phyloP scores from a whole-genome alignment of 2,888 invertebrate genomes.

The Drosophila neonasuta region DNA sequence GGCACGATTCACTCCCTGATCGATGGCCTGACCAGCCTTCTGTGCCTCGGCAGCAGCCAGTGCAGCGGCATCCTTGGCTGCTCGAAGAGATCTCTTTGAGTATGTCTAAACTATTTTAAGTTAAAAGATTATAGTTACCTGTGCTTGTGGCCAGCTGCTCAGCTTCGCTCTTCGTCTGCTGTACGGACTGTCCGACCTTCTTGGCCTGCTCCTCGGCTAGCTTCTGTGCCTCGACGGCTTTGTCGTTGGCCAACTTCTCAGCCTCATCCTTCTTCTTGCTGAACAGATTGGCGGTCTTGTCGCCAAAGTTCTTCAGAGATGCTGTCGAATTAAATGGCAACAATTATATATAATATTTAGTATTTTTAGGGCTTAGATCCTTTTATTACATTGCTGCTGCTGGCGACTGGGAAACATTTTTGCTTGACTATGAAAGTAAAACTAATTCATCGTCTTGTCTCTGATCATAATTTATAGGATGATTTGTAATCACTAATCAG shows the following conservation, averaged over 20 bases:
- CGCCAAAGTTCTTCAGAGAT: slow-evolving; percentile 88
- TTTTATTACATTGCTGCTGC: slow-evolving; percentile 30
- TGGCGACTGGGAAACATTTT: slow-evolving; percentile 62
- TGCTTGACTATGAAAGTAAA: slow-evolving; percentile 23
- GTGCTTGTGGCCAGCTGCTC: slow-evolving; percentile 83
- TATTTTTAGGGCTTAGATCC: background rate
- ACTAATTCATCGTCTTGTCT: slow-evolving; percentile 41
- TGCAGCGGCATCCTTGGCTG: slow-evolving; percentile 82
- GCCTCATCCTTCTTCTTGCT: slow-evolving; percentile 89
- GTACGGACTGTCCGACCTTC: slow-evolving; percentile 85
- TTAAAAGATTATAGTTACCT: slow-evolving; percentile 64
- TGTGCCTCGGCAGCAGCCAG: slow-evolving; percentile 79
- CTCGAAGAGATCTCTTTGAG: background rate
- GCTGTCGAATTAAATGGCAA: slow-evolving; percentile 81
- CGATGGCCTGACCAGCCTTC: slow-evolving; percentile 81
- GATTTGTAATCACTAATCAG: slow-evolving; percentile 39
- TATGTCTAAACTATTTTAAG: background rate
- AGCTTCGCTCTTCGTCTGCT: slow-evolving; percentile 84
- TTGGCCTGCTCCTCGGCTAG: slow-evolving; percentile 86
- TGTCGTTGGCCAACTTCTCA: slow-evolving; percentile 86
- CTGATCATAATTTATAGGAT: slow-evolving; percentile 60
- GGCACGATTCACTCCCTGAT: slow-evolving; percentile 78
- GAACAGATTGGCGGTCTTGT: slow-evolving; percentile 88
- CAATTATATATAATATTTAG: background rate
- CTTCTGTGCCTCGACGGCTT: slow-evolving; percentile 85